Base-by-base conservation (phyloP, 1,140 invertebrate genomes). In the Eufriesea mexicana region DNA sequence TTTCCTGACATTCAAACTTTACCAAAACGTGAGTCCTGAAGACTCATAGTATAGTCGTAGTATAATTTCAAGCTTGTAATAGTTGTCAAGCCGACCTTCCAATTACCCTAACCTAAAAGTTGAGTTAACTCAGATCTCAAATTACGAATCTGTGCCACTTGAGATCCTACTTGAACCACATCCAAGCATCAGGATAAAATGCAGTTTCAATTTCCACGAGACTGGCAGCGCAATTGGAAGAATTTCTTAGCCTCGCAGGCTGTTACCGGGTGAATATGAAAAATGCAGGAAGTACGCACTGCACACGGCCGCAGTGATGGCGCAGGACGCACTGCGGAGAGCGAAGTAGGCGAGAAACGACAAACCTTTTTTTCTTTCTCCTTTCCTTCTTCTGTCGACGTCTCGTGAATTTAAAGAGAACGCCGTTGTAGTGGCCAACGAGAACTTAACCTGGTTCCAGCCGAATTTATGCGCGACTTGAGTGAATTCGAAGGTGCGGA, bases 371-470 rank as follows among this genome's bases (percentile, higher is more conserved):
- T 25, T 45, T 47, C 20, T 2, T 54, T 14, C 16, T 10, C 1
- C 49, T 10, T 28, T 54, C 51, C 45, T 14, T 23, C 2, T 6
- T 5, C 6, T 23, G 49, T 2, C 28, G 2, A 28, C 59, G 10
- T 47, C 57, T 61, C 51, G 57, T 51, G 67, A 79, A 79, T 79
- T 42, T 71, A 35, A 71, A 79, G 18, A 18, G 67, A 59, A 49
- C 42, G 12, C 28, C 5, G 49, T 12, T 18, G 45, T 42, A 12
- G 47, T n/a, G 23, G 62, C 47, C 61, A 25, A 25, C 49, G 14
- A 23, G n/a, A 7, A 66, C 25, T 7, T 66, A 77, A 64, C 62
- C 64, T 7, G 51, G n/a, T 67, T 55, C 6, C 25, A 45, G n/a
- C 2, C 49, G 45, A 20, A 64, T 75, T 64, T 51, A 23, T 23